Conservation (phyloP, 1,140 invertebrate genomes). For the Musca domestica region DNA sequence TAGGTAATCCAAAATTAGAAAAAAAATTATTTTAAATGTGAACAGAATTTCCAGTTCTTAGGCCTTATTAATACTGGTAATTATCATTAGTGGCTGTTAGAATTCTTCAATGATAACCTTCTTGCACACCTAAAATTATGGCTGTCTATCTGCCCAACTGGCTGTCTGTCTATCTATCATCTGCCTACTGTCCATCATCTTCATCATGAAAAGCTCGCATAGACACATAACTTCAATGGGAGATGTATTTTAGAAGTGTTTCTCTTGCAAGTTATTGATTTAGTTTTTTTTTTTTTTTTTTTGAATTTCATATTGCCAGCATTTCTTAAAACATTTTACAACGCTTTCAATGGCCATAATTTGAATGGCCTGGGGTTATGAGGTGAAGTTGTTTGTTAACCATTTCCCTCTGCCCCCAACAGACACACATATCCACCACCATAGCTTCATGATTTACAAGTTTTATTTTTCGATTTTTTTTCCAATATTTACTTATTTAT, state of each 20-base stretch:
- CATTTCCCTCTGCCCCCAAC: too few species aligned
- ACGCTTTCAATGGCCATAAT: conserved; percentile 13
- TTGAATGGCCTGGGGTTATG: conserved; percentile 4
- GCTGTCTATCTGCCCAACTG: not conserved
- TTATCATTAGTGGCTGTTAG: conserved; percentile 12
- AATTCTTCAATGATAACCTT: not conserved
- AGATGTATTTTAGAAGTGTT: too few species aligned
- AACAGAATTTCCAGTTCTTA: too few species aligned
- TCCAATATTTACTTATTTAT: not conserved
- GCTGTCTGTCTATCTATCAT: not conserved
- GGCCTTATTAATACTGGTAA: not conserved
- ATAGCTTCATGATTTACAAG: too few species aligned
- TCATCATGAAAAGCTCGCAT: too few species aligned
- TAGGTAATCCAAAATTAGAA: too few species aligned
- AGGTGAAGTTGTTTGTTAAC: too few species aligned
- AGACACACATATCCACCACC: too few species aligned
- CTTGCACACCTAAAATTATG: not conserved
- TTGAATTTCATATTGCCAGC: not conserved
- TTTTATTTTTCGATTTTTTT: too few species aligned
- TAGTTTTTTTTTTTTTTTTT: not conserved
- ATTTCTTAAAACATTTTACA: not conserved
- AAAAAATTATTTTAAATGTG: too few species aligned
- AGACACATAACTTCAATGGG: too few species aligned
- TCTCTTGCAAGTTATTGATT: conserved; percentile 8
- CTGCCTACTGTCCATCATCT: not conserved